These are phyloP conservation scores for Melieria omissa DNA, from an alignment of 2,888 invertebrate genomes.

Conservation along the genomic window DNA sequence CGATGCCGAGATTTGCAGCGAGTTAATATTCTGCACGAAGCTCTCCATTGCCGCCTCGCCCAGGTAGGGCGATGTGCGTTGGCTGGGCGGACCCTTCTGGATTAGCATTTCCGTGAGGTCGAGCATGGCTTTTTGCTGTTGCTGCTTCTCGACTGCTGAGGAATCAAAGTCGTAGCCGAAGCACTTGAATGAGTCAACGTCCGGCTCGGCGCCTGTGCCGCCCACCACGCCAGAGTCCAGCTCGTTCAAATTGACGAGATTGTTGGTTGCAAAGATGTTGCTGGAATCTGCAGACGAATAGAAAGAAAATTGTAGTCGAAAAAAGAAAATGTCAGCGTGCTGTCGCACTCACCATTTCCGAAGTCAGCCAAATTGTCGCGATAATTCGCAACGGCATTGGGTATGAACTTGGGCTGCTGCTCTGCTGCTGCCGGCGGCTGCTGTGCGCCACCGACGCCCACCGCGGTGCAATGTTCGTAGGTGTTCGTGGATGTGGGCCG, in stretches of 20 bases:
- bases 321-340: constrained; percentile 4
- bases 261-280: constrained; percentile 85
- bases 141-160: constrained; percentile 68
- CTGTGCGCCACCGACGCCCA: constrained; percentile 38
- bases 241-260: constrained; percentile 81
- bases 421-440: constrained; percentile 42
- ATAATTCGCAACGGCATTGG: constrained; percentile 51
- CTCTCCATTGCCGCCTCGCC: constrained; percentile 61
- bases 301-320: constrained; percentile 11
- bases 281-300: constrained; percentile 49
- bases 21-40: constrained; percentile 63
- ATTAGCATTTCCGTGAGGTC: constrained; percentile 82
- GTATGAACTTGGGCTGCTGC: constrained; percentile 33
- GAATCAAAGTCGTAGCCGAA: constrained; percentile 87
- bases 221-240: constrained; percentile 78
- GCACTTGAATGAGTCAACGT: constrained; percentile 87
- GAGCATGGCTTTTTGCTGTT: constrained; percentile 81
- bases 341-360: constrained; percentile 49
- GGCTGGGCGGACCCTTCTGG: constrained; percentile 54
- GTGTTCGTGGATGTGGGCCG: constrained; percentile 54
- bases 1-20: constrained; percentile 56
- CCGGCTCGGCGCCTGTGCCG: constrained; percentile 65
- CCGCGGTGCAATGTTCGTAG: constrained; percentile 52
- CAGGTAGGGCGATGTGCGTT: constrained; percentile 63
- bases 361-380: constrained; percentile 57